Evolutionary conservation across 30 jellyfish, hydroid and myxozoan species (phyloP), one percentile per base, ranked within the genome.

Genomic region (Hydra vulgaris): DNA sequence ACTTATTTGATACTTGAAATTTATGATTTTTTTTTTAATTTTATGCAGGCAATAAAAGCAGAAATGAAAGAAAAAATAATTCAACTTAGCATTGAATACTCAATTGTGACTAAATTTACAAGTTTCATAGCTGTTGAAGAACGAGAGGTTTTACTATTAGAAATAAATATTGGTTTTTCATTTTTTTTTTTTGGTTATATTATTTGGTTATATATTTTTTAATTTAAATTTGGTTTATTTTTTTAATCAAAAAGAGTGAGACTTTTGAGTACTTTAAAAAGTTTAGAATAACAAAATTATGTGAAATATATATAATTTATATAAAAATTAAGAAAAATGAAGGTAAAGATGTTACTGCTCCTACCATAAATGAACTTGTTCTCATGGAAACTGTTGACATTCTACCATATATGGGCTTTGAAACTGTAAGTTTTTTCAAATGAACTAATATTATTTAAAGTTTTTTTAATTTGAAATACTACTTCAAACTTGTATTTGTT

Each of bases 91-190:
- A 82, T 81, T 54, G 87, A 85, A 27, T 92, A 76, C 54, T 90
- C 97, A 0, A 90, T 90, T 25, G 95, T 90, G 21, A 90, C 97
- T 3, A 89, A 90, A 79, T 90, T 90, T 67, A 90, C 97, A 0
- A 90, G 97, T 66, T 90, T 90, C 27, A 95, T 90, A 26, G 97
- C 97, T 26, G 74, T 90, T 26, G 97, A 90, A 82, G 90, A 90
- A 40, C 84, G 97, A 53, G 90, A 81, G 71, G 86, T 86, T 61
- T n/a, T n/a, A n/a, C n/a, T n/a, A n/a, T n/a, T n/a, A n/a, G n/a
- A n/a, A n/a, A n/a, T n/a, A n/a, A n/a, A n/a, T n/a, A n/a, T n/a
- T n/a, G n/a, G n/a, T n/a, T n/a, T n/a, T n/a, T n/a, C n/a, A n/a
- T n/a, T n/a, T n/a, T n/a, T n/a, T n/a, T n/a, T n/a, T n/a, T n/a